Evolutionary conservation across 2,797 vertebrate species (phyloP), one percentile per base, ranked within the genome.

Genomic region (Hoplostethus atlanticus): DNA sequence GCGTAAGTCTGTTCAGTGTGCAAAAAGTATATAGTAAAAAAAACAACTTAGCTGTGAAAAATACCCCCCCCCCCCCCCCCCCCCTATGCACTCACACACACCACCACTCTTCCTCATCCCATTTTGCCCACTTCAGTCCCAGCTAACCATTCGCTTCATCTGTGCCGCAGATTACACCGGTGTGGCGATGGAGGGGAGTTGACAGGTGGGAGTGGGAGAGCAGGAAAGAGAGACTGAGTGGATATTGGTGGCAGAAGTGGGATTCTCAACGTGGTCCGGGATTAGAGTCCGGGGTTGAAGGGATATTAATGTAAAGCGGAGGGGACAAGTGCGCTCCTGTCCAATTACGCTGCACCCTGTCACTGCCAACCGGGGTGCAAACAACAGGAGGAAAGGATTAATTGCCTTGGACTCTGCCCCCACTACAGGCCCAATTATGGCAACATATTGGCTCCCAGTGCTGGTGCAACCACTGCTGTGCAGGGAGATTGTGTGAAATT

Each of bases 401-500:
- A 99, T 99, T 98, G 97, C 96, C 96, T 97, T 97, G 97, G 97
- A 98, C 97, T 97, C 95, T 97, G 96, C 96, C 96, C 93, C 96
- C 94, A 94, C 96, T 97, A 96, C 94, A 96, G 96, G 94, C 96
- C 96, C 96, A 98, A 98, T 99, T 98, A 99, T 95, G 96, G 96
- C 96, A 96, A 95, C 96, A 97, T 96, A 97, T 97, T 97, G 97
- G 97, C 96, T 97, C 94, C 94, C 95, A 96, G 97, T 92, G 88
- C 95, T 96, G 95, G 95, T 94, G 96, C 94, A 96, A 91, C 91
- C 94, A 97, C 97, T 96, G 97, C 97, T 98, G 97, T 97, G 97
- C 95, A 95, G 96, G 96, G 96, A 97, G 97, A 97, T 98, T 96
- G 97, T 98, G 97, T 98, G 97, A 98, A 97, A 97, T 97, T 97